phyloP scores from a whole-genome alignment of 2,113 vertebrate species.

The Antechinus stuartii region DNA sequence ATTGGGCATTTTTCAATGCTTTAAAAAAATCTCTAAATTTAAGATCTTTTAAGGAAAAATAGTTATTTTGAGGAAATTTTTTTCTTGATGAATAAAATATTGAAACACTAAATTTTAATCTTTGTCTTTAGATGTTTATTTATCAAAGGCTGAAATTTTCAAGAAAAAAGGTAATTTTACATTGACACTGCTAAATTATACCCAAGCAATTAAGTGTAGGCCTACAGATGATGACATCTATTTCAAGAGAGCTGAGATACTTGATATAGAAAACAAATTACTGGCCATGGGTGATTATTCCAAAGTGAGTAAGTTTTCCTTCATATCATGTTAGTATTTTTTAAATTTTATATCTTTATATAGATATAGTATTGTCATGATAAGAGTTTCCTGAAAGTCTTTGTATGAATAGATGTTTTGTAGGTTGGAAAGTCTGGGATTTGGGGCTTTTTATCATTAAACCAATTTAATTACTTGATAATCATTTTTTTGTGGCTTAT shows the following conservation, averaged over 20 bases:
- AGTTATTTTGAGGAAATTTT: neutral
- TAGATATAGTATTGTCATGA: neutral
- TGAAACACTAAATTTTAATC: conserved; percentile 20
- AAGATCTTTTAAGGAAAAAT: conserved; percentile 31
- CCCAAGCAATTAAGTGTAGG: conserved; percentile 83
- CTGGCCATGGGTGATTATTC: conserved; percentile 87
- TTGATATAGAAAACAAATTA: conserved; percentile 77
- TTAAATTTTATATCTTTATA: neutral
- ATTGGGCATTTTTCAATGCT: conserved; percentile 7
- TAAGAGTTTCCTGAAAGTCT: conserved; percentile 15
- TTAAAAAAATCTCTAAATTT: neutral
- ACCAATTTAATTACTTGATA: neutral
- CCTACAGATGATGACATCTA: conserved; percentile 85
- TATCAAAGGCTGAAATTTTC: conserved; percentile 88
- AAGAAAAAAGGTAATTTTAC: conserved; percentile 78
- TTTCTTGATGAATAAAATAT: conserved; percentile 18
- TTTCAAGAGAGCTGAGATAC: conserved; percentile 85
- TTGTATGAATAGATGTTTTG: conserved; percentile 29
- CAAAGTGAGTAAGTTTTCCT: conserved; percentile 82
- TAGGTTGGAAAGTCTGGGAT: neutral
- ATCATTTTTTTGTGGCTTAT: neutral
- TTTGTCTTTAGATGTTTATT: conserved; percentile 83
- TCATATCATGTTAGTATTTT: neutral
- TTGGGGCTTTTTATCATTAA: conserved; percentile 11
- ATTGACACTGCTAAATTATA: conserved; percentile 84